These are phyloP conservation scores for Reticulitermes speratus DNA, from an alignment of 1,140 invertebrate genomes.

Conservation along the genomic window DNA sequence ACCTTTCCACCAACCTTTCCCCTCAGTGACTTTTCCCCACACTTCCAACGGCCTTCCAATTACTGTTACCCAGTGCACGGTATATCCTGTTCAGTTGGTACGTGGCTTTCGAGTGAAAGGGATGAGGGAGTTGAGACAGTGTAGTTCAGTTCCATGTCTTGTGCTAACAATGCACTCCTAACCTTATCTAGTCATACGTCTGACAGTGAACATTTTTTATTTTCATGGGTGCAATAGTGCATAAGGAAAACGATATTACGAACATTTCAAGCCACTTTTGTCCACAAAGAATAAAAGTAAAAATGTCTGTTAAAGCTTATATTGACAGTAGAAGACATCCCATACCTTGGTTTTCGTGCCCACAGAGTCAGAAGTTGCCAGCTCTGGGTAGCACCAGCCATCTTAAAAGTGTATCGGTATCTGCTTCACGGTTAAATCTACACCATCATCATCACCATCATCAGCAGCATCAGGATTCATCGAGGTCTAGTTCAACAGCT, in stretches of 20 bases:
- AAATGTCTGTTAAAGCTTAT: constrained; percentile 23
- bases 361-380: constrained; percentile 26
- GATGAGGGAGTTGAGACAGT: neutral
- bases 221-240: constrained; percentile 3
- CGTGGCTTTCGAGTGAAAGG: neutral
- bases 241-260: neutral
- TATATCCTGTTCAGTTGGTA: neutral
- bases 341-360: constrained; percentile 20
- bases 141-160: neutral
- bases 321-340: neutral
- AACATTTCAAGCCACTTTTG: neutral
- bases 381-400: neutral
- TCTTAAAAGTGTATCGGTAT: neutral
- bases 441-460: neutral
- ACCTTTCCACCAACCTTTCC: neutral
- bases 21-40: neutral
- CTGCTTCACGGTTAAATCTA: neutral
- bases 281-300: neutral
- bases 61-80: neutral
- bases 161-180: neutral
- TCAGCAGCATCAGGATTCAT: constrained; percentile 21
- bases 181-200: neutral
- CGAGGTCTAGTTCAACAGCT: constrained; percentile 16
- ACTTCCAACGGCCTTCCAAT: neutral
- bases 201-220: neutral